A percentile compares a stretch with the other conserved stretches of the same genome.
These are phyloP conservation scores for Oligia strigilis DNA, from an alignment of 2,888 invertebrate species.

Conservation along the genomic window DNA sequence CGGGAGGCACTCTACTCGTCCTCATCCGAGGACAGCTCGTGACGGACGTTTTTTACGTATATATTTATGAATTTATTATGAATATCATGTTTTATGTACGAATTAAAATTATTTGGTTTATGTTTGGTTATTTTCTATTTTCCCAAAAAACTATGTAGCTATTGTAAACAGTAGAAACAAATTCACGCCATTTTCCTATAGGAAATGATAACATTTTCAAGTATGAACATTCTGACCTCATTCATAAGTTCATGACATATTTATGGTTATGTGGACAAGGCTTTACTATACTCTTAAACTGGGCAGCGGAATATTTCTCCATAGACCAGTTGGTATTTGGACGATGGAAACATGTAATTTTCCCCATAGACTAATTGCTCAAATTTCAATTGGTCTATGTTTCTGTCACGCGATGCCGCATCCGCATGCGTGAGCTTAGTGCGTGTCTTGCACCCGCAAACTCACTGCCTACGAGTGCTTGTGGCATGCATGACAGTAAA, in stretches of 20 bases:
- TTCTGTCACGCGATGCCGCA: too few species aligned
- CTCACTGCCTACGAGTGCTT: background rate
- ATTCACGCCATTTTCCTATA: background rate
- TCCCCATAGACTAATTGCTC: too few species aligned
- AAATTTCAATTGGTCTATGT: too few species aligned
- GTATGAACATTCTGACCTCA: too few species aligned
- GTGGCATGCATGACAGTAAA: background rate
- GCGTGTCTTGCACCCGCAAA: background rate
- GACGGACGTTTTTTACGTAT: slow-evolving; percentile 52
- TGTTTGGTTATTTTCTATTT: background rate
- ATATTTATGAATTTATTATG: slow-evolving; percentile 63
- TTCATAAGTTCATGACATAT: background rate
- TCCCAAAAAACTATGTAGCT: background rate
- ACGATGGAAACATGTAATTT: too few species aligned
- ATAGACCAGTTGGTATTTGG: too few species aligned
- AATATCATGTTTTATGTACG: slow-evolving; percentile 69
- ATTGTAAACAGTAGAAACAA: background rate
- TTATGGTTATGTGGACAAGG: background rate
- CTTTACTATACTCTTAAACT: too few species aligned
- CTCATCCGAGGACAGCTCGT: slow-evolving; percentile 71
- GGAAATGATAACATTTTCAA: too few species aligned
- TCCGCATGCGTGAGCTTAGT: background rate
- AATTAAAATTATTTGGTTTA: slow-evolving; percentile 63
- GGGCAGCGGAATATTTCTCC: too few species aligned
- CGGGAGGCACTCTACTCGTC: slow-evolving; percentile 83